Evolutionary conservation across 2,113 vertebrate genomes (phyloP).

Genomic region (Ia io): DNA sequence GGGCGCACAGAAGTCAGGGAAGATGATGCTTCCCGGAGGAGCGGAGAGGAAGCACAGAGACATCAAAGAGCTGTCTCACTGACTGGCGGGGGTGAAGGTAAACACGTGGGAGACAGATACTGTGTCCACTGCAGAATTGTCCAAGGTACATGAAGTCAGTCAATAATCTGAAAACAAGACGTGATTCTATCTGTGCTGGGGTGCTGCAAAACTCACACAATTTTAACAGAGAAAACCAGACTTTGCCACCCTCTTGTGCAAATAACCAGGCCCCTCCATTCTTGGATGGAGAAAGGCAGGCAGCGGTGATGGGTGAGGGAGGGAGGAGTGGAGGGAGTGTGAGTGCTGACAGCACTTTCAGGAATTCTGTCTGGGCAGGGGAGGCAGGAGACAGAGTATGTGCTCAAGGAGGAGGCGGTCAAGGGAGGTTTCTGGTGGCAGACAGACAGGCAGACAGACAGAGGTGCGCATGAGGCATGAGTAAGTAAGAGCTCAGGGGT

Average conservation of each 20-base stretch:
- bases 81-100: fast-evolving
- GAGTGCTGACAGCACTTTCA: neutral
- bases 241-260: neutral
- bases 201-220: neutral
- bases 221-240: neutral
- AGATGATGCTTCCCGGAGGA: neutral
- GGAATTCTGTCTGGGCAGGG: neutral
- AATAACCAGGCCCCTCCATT: neutral
- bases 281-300: neutral
- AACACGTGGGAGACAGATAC: neutral
- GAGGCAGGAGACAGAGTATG: neutral
- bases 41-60: fast-evolving
- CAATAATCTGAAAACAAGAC: neutral
- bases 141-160: neutral
- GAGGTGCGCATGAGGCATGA: fast-evolving
- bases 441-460: neutral
- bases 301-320: fast-evolving
- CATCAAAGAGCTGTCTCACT: neutral
- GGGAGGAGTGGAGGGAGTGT: neutral
- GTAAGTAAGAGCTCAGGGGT: neutral
- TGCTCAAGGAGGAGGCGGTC: fast-evolving
- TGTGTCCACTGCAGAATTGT: neutral
- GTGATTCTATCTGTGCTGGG: neutral
- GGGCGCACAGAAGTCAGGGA: neutral
- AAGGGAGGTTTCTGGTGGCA: neutral